Base-by-base conservation (phyloP, 2,888 invertebrate genomes). In the Eupithecia tripunctaria region DNA sequence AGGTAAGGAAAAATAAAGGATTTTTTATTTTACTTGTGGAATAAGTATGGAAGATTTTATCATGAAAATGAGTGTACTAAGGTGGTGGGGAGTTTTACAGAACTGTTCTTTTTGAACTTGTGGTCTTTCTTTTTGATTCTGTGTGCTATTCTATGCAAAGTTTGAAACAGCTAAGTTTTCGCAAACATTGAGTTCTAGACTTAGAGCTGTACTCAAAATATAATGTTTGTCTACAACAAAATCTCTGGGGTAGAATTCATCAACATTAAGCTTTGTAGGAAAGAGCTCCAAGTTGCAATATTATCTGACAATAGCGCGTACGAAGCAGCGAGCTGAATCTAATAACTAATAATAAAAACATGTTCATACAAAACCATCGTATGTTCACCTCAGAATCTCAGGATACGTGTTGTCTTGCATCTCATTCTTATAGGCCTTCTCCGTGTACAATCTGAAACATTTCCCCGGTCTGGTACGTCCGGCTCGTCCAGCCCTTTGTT, bases 401-500 rank as follows among this genome's bases (percentile, higher is more conserved):
- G 99, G 99, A 89, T 99, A 99, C 0, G 99, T 99, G 87, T 99
- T 99, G 82, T 99, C 99, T 84, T 99, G 99, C 99, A 99, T 99
- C 91, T 99, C 99, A 84, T 97, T 96, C 82, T 91, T 91, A 91
- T 98, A 99, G 0, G 98, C 98, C 85, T 98, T 98, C 88, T 99
- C 99, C 0, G 99, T 99, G 89, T 99, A 98, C 0, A 98, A 93
- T 56, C 98, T 95, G 95, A 99, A 99, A 93, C 99, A 99, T 90
- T 99, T 99, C 38, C 99, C 99, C 0, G 99, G 99, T 60, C 97
- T 95, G n/a, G 99, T 99, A 84, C 99, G 96, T 0, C 99, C 99
- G 3, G 99, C 99, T 79, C 99, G 96, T 59, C 99, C 99, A 0
- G 99, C 99, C 81, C 99, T 95, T 89, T 99, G 99, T 91, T 99